These are phyloP conservation scores for Nomada hirtipes DNA, from an alignment of 2,888 invertebrate genomes.

Conservation along the genomic window DNA sequence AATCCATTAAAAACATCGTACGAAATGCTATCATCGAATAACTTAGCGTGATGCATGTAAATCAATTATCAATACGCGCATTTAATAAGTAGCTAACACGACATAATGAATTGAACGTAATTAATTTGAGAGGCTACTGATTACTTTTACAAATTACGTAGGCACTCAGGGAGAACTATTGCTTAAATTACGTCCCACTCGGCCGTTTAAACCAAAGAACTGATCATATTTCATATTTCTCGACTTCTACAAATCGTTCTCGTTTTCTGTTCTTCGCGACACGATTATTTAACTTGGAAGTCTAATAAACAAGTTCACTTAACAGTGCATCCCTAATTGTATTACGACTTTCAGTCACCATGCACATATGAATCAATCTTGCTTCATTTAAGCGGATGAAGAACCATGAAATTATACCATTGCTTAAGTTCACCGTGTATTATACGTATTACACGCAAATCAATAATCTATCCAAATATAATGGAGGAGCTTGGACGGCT, in stretches of 20 bases:
- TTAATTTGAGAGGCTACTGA: not conserved
- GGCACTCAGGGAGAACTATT: not conserved
- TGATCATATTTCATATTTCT: conserved; percentile 3
- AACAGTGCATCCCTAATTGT: not conserved
- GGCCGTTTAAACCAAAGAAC: not conserved
- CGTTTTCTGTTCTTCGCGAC: not conserved
- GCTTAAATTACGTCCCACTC: not conserved
- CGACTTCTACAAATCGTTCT: not conserved
- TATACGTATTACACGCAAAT: too few relatives aligned
- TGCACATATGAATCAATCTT: too few relatives aligned
- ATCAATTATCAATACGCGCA: conserved; percentile 11
- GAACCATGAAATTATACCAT: too few relatives aligned
- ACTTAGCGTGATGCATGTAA: not conserved
- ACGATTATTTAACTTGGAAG: not conserved
- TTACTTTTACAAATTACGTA: conserved; percentile 4
- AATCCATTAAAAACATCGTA: conserved; percentile 7
- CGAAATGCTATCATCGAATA: not conserved
- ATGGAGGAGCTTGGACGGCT: not conserved
- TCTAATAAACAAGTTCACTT: not conserved
- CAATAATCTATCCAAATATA: not conserved
- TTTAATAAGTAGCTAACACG: not conserved
- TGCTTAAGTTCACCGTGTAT: too few relatives aligned
- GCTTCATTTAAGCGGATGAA: too few relatives aligned
- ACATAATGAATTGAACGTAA: not conserved
- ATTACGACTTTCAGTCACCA: too few relatives aligned